A percentile compares a stretch with the other conserved stretches of the same genome.
Evolutionary conservation across 2,888 invertebrate genomes (phyloP).

Genomic region (Lasioglossum malachurum): DNA sequence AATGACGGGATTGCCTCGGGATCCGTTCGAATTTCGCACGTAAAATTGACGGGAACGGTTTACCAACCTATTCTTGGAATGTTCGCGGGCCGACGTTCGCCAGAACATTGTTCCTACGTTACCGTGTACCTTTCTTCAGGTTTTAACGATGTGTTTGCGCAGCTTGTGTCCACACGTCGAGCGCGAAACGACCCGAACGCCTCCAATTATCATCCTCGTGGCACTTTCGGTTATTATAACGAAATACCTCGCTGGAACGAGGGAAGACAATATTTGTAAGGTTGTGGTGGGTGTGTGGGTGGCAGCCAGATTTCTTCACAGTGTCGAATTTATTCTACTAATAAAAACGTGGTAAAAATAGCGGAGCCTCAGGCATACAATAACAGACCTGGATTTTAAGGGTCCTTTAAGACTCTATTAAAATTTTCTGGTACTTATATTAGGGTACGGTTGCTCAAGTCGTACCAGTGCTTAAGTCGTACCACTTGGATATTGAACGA

Average conservation of each 20-base stretch:
- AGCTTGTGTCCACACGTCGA: neutral
- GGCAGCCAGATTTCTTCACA: neutral
- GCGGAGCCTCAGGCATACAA: too few species aligned
- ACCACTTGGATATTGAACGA: too few species aligned
- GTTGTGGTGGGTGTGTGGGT: neutral
- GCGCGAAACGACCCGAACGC: neutral
- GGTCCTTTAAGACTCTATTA: too few species aligned
- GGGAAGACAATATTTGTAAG: neutral
- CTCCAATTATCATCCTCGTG: neutral
- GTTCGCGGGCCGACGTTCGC: neutral
- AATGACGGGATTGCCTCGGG: neutral
- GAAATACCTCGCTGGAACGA: neutral
- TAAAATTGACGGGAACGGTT: neutral
- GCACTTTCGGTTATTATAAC: neutral
- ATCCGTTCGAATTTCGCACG: neutral
- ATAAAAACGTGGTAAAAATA: too few species aligned
- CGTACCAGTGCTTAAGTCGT: too few species aligned
- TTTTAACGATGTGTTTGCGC: neutral
- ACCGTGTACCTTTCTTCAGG: conserved; percentile 2
- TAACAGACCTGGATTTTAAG: too few species aligned
- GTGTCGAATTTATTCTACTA: neutral
- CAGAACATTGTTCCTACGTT: neutral
- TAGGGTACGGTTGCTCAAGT: too few species aligned
- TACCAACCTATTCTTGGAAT: neutral
- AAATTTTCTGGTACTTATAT: too few species aligned